Evolutionary conservation across 2,888 invertebrate genomes (phyloP).

Genomic region (Drosophila mimica): DNA sequence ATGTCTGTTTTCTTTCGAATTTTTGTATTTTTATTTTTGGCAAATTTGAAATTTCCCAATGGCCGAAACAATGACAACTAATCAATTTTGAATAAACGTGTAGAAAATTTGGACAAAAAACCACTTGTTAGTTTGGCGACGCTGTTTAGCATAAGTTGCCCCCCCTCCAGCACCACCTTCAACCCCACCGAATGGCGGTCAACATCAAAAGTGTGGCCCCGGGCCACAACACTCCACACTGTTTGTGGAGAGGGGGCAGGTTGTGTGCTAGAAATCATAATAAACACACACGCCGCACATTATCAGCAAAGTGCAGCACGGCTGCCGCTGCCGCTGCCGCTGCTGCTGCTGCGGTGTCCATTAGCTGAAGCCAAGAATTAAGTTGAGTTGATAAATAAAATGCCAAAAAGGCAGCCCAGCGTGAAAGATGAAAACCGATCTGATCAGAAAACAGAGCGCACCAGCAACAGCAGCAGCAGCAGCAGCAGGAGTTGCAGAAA

Average conservation of each 20-base stretch:
- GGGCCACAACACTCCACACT: neutral
- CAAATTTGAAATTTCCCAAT: conserved; percentile 1
- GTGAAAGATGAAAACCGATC: conserved; percentile 67
- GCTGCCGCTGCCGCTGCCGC: neutral
- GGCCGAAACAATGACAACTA: conserved; percentile 35
- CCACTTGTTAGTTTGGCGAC: neutral
- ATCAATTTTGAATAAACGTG: conserved; percentile 28
- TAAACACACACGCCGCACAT: conserved; percentile 79
- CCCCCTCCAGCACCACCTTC: conserved; percentile 3
- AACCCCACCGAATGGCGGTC: conserved; percentile 1
- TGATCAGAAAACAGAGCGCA: conserved; percentile 1
- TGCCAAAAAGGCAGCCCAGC: conserved; percentile 63
- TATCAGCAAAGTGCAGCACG: conserved; percentile 74
- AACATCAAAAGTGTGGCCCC: conserved; percentile 33
- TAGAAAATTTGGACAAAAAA: conserved; percentile 11
- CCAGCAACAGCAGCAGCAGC: neutral
- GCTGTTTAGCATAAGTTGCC: conserved; percentile 27
- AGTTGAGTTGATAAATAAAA: conserved; percentile 77
- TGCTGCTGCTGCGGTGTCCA: conserved; percentile 45
- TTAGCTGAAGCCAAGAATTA: conserved; percentile 77
- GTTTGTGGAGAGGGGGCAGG: neutral
- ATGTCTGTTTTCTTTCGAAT: neutral
- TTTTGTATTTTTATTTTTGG: neutral
- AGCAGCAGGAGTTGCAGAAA: neutral
- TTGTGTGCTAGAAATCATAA: conserved; percentile 68